Percentiles rank a stretch among this genome's conserved stretches.
phyloP scores from a whole-genome alignment of 2,113 vertebrate species.

The Genyomyrus donnyi region DNA sequence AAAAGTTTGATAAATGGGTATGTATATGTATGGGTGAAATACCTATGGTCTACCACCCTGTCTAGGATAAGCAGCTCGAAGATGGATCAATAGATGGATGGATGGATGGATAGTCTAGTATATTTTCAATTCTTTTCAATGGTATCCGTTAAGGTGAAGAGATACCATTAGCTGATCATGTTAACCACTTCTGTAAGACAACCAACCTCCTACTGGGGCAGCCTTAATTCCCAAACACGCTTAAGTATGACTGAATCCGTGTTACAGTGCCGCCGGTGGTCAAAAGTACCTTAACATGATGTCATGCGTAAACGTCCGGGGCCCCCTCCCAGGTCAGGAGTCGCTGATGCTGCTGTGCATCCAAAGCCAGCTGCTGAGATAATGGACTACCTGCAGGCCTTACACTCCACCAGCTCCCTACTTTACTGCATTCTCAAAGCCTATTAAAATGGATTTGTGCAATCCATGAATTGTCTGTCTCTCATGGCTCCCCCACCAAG shows the following conservation, averaged over 20 bases:
- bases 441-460: slow-evolving; percentile 27
- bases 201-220: neutral
- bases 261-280: neutral
- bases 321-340: neutral
- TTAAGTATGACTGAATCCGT: neutral
- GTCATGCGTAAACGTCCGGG: neutral
- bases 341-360: neutral
- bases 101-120: no score
- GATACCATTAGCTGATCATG: neutral
- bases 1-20: neutral
- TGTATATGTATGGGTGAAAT: neutral
- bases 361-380: neutral
- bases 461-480: slow-evolving; percentile 42
- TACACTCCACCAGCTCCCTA: neutral
- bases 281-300: neutral
- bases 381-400: neutral
- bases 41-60: neutral
- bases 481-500: slow-evolving; percentile 32
- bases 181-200: neutral
- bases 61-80: neutral
- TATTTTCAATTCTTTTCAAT: neutral
- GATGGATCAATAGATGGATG: neutral
- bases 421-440: slow-evolving; percentile 17
- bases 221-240: neutral
- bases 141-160: neutral